Base-by-base conservation (phyloP, 2,797 vertebrate species). In the Chaunax sp. region DNA sequence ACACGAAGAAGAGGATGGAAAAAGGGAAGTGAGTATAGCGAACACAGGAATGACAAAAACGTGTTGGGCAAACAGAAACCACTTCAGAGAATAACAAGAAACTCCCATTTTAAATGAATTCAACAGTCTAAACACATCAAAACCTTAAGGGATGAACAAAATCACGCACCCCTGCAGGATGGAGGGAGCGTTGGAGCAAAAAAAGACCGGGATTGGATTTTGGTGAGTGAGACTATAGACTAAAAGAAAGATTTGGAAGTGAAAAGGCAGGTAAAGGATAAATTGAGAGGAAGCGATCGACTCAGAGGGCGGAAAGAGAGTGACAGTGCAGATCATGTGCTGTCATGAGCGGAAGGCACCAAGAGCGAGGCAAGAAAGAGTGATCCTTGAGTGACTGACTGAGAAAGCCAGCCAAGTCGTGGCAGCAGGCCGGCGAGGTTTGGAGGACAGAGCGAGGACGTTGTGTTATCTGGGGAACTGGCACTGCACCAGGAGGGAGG, bases 401-500 rank as follows among this genome's bases (percentile, higher is more conserved):
- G 64, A 81, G 78, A 64, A 66, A 80, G 84, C 26, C 49, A 84
- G 80, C 66, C 55, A 63, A 75, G 73, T 62, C 51, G 44, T 83
- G 85, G 84, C 79, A 75, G 79, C 62, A 76, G 89, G 71, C 57
- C 80, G 22, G 74, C 61, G 1, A 61, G 65, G 72, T 76, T 88
- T 89, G 77, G 87, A 91, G 86, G 87, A 91, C 82, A 52, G 65
- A 59, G 78, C 35, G 81, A 85, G 86, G 88, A 89, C 80, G 40
- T 53, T 75, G 26, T 4, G 63, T 77, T 77, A 53, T 82, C 86
- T 79, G 62, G 83, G 78, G 85, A 70, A 89, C 73, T 79, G 78
- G 75, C 69, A 68, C 60, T 14, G 28, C 28, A 30, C 8, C 63
- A 19, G 47, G 67, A 33, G 35, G 40, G 50, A 14, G 57, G 13